A percentile compares a stretch with the other conserved stretches of the same genome.
Evolutionary conservation across 2,113 vertebrate species (phyloP).

Genomic region (Grammomys dolichurus): DNA sequence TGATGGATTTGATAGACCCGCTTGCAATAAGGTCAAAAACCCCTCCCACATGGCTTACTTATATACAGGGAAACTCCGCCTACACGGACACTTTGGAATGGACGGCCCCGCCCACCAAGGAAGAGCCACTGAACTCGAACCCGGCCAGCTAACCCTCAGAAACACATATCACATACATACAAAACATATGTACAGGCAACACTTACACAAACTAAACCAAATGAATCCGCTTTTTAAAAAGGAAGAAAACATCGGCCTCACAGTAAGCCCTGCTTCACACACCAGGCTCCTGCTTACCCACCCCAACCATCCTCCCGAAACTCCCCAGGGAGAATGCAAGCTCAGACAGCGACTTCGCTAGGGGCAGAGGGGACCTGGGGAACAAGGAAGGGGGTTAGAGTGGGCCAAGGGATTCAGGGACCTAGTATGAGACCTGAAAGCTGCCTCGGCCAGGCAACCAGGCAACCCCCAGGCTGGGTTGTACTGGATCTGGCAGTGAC

Average conservation of each 20-base stretch:
- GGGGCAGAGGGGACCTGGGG: fast-evolving
- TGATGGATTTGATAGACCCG: not conserved
- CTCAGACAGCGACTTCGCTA: not conserved
- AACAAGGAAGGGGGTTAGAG: fast-evolving
- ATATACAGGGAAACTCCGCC: not conserved
- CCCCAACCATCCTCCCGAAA: not conserved
- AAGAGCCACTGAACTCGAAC: not conserved
- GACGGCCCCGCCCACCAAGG: not conserved
- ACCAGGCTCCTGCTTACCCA: not conserved
- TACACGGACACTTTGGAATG: too few species aligned
- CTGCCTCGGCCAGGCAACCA: not conserved
- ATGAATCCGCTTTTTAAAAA: not conserved
- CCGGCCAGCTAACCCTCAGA: not conserved
- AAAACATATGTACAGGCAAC: not conserved
- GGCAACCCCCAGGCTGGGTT: constrained; percentile 42
- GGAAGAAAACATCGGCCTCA: not conserved
- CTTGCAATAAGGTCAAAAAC: not conserved
- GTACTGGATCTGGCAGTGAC: not conserved
- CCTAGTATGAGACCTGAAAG: not conserved
- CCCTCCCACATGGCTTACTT: not conserved
- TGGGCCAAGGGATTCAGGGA: too few species aligned
- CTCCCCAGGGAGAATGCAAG: not conserved
- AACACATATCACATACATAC: not conserved
- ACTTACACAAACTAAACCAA: not conserved
- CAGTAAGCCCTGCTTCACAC: not conserved